Base-by-base conservation (phyloP, 2,888 invertebrate species). In the Tipula unca region DNA sequence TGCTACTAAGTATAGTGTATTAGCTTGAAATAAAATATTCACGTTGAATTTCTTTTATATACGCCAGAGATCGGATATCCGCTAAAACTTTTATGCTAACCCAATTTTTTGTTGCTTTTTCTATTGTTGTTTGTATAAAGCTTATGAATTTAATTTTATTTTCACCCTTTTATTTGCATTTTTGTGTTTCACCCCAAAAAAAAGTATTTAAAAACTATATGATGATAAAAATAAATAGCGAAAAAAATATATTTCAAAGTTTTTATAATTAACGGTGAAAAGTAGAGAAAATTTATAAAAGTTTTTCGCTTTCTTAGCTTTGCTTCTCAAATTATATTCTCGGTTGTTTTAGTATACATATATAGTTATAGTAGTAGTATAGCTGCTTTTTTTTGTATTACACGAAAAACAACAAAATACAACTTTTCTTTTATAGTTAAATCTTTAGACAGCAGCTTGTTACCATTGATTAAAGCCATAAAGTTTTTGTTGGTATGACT, bases 181-280 rank as follows among this genome's bases (percentile, higher is more conserved):
- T 48, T 25, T 25, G 69, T 69, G 69, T 69, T 69, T 69, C 69
- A 69, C 69, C 69, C 69, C 69, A 25, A 69, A 69, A n/a, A n/a
- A 69, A 69, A 69, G 69, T 69, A 69, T 69, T 69, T 69, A 69
- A 69, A 69, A 69, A 69, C 69, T 69, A 69, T n/a, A n/a, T 69
- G 69, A 69, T 69, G 25, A 69, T 69, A 69, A 69, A 69, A 69
- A 25, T 69, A 25, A 69, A 25, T 25, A 25, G 25, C 20, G 8
- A 69, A 69, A 69, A 42, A 69, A 69, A 25, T 25, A 17, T 48
- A 69, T 69, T 69, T 6, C 69, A 69, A 69, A 69, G 69, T 69
- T 69, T 69, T 69, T 69, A 69, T 69, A 69, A 69, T 69, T 69
- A 69, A 69, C 69, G 69, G 69, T 69, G 69, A 69, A 69, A 69